Percentiles rank a stretch among this genome's conserved stretches.
phyloP scores from a whole-genome alignment of 2,888 invertebrate species.

The Ichneumon xanthorius region DNA sequence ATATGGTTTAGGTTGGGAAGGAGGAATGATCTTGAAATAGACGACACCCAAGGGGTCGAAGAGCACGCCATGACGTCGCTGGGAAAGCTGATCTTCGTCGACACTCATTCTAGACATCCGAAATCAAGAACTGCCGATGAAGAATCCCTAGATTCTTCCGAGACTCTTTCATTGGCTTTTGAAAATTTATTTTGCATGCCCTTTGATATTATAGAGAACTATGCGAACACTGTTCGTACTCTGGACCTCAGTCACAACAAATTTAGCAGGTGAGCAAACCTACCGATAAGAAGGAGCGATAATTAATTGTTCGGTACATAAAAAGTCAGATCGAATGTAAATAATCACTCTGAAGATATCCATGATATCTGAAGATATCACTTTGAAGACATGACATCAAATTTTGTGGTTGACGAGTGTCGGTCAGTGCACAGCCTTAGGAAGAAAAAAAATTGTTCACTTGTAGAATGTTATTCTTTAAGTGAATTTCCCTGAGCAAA shows the following conservation, averaged over 20 bases:
- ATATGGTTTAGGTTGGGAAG: constrained; percentile 69
- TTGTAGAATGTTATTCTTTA: too few relatives aligned
- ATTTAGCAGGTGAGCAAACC: constrained; percentile 78
- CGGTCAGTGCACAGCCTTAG: too few relatives aligned
- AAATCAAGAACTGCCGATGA: constrained; percentile 71
- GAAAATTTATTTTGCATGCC: constrained; percentile 82
- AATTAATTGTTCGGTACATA: not conserved
- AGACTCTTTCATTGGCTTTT: constrained; percentile 81
- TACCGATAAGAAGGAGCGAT: not conserved
- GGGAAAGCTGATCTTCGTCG: constrained; percentile 81
- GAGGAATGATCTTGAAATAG: constrained; percentile 72
- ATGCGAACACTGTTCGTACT: constrained; percentile 75
- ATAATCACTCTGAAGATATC: too few relatives aligned
- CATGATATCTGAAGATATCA: too few relatives aligned
- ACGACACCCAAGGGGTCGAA: constrained; percentile 74
- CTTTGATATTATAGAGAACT: constrained; percentile 81
- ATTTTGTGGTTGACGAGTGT: too few relatives aligned
- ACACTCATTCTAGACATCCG: constrained; percentile 78
- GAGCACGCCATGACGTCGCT: constrained; percentile 82
- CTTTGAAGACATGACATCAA: too few relatives aligned
- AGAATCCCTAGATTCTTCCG: constrained; percentile 70
- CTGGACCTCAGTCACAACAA: constrained; percentile 82
- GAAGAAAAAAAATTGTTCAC: too few relatives aligned
- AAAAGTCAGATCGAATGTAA: not conserved
- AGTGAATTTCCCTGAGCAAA: too few relatives aligned